A percentile compares a stretch with the other conserved stretches of the same genome.
These are phyloP conservation scores for Melanerpes aurifrons DNA, from an alignment of 2,113 vertebrate species.

Conservation along the genomic window DNA sequence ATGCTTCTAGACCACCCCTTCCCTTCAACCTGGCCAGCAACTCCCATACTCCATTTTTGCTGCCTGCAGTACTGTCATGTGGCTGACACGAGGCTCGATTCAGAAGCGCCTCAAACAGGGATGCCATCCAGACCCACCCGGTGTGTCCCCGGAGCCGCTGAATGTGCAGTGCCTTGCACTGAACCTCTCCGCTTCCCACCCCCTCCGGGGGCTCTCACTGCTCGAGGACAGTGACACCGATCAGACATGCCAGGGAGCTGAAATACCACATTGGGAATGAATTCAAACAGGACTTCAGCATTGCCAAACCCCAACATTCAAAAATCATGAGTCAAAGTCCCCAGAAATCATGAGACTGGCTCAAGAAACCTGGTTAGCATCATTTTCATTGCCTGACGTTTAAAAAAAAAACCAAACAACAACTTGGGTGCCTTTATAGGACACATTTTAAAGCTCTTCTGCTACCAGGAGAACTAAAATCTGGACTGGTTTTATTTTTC, in stretches of 20 bases:
- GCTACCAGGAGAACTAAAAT: background rate
- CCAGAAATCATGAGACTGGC: slow-evolving; percentile 9
- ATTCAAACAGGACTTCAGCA: background rate
- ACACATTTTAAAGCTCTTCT: background rate
- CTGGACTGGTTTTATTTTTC: background rate
- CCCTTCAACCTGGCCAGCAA: background rate
- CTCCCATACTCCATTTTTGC: background rate
- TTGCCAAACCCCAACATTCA: slow-evolving; percentile 51
- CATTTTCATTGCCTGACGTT: background rate
- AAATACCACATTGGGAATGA: background rate
- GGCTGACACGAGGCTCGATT: background rate
- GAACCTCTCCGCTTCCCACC: background rate
- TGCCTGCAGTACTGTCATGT: background rate
- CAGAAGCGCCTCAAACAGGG: background rate
- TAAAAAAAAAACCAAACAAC: background rate
- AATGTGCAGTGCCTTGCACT: background rate
- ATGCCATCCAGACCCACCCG: background rate
- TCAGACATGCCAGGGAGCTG: background rate
- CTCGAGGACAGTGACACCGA: background rate
- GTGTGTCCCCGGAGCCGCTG: background rate
- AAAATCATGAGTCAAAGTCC: slow-evolving; percentile 47
- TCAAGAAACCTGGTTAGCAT: background rate
- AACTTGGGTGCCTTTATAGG: background rate
- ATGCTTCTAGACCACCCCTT: background rate
- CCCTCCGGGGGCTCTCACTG: background rate